Evolutionary conservation across 2,888 invertebrate genomes (phyloP).

Genomic region (Drosophila testacea): DNA sequence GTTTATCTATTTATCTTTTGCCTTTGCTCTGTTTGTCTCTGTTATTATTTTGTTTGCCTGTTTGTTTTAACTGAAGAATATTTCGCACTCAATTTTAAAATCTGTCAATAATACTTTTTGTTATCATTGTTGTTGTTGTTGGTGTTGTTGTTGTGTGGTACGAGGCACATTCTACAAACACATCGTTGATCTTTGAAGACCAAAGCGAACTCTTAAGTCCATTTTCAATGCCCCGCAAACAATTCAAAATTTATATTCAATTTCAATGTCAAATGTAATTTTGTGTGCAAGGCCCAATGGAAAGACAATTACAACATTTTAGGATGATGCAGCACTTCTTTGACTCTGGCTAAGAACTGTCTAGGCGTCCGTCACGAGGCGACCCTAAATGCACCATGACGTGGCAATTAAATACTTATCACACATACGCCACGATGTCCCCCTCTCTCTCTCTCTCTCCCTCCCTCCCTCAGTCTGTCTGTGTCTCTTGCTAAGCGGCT

Average conservation of each 20-base stretch:
- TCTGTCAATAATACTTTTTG: constrained; percentile 62
- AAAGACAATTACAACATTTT: constrained; percentile 57
- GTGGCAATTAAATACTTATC: constrained; percentile 64
- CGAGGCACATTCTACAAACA: constrained; percentile 68
- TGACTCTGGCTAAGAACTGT: constrained; percentile 17
- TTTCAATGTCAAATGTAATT: constrained; percentile 64
- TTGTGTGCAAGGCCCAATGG: constrained; percentile 38
- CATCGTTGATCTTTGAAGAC: constrained; percentile 18
- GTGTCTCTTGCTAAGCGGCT: constrained; percentile 47
- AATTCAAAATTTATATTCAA: constrained; percentile 22
- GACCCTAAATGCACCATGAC: constrained; percentile 59
- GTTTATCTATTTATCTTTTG: constrained; percentile 39
- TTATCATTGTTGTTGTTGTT: constrained; percentile 15
- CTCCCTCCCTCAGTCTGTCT: background rate
- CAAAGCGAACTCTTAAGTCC: constrained; percentile 37
- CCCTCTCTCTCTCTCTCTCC: too few species aligned
- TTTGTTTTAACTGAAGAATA: constrained; percentile 59
- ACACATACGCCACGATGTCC: constrained; percentile 57
- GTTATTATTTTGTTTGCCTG: constrained; percentile 35
- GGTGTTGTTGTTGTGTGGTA: constrained; percentile 11
- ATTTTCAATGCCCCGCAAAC: constrained; percentile 66
- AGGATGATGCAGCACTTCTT: constrained; percentile 50
- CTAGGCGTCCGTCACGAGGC: constrained; percentile 31
- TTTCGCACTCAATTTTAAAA: constrained; percentile 66
- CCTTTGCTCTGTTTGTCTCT: constrained; percentile 27